These are phyloP conservation scores for Hermodice carunculata DNA, from an alignment of 2,888 invertebrate species.

Conservation along the genomic window DNA sequence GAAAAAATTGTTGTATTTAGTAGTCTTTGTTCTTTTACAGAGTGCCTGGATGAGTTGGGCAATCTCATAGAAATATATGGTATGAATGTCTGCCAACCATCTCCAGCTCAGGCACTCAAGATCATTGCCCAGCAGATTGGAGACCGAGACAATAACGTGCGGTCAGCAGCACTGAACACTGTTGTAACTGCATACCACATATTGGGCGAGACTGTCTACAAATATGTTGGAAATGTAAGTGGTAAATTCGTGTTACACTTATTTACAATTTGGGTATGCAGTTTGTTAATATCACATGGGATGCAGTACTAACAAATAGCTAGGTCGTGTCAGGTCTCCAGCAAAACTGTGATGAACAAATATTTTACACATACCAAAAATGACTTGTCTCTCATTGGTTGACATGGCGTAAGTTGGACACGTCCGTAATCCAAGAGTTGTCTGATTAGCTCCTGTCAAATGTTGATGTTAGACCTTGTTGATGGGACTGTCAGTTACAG, in stretches of 20 bases:
- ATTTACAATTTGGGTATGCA: too few relatives aligned
- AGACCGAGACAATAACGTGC: slow-evolving; percentile 94
- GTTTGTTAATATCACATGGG: background rate
- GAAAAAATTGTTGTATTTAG: background rate
- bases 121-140: slow-evolving; percentile 95
- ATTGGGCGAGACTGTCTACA: slow-evolving; percentile 91
- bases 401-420: too few relatives aligned
- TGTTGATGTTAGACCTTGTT: too few relatives aligned
- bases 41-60: slow-evolving; percentile 93
- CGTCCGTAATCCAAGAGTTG: too few relatives aligned
- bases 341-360: too few relatives aligned
- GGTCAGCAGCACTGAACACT: slow-evolving; percentile 95
- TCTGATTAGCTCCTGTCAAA: too few relatives aligned
- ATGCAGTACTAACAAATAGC: too few relatives aligned
- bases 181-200: slow-evolving; percentile 90
- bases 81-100: slow-evolving; percentile 84
- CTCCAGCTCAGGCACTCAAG: slow-evolving; percentile 83
- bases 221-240: slow-evolving; percentile 87
- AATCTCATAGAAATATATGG: slow-evolving; percentile 89
- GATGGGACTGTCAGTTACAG: too few relatives aligned
- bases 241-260: too few relatives aligned
- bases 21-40: slow-evolving; percentile 68
- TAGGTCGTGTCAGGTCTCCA: too few relatives aligned
- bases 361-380: too few relatives aligned
- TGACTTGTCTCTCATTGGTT: too few relatives aligned